Percentiles rank a stretch among this genome's conserved stretches.
phyloP scores from a whole-genome alignment of 2,113 vertebrate genomes.

The Paedocypris sp. region DNA sequence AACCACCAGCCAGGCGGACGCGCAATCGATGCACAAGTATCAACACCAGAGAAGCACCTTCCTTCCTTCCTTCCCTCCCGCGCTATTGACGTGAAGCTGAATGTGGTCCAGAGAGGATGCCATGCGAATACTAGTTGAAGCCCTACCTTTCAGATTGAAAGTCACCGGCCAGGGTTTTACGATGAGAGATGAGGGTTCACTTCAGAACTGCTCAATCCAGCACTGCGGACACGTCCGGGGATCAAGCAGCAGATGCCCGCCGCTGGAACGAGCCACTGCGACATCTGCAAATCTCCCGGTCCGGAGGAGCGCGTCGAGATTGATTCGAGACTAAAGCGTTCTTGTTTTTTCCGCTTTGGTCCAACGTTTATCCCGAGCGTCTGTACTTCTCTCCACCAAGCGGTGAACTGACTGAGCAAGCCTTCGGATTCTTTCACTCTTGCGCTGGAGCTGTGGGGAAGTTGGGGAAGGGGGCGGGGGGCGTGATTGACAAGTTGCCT shows the following conservation, averaged over 20 bases:
- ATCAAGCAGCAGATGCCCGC: slow-evolving; percentile 19
- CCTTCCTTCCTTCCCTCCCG: too few relatives aligned
- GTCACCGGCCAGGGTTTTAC: neutral
- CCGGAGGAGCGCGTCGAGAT: slow-evolving; percentile 3
- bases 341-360: slow-evolving; percentile 2
- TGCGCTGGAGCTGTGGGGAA: neutral
- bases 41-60: neutral
- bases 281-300: slow-evolving; percentile 31
- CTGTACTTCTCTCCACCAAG: slow-evolving; percentile 18
- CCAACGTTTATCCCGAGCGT: slow-evolving; percentile 19
- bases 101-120: neutral
- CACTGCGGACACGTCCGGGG: slow-evolving; percentile 18
- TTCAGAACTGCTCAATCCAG: slow-evolving; percentile 28
- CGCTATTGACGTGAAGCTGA: neutral
- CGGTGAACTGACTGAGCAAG: slow-evolving; percentile 14
- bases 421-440: slow-evolving; percentile 4
- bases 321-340: slow-evolving; percentile 17
- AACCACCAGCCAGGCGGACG: neutral
- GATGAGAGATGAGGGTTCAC: neutral
- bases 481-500: neutral
- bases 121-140: neutral
- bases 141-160: slow-evolving; percentile 22
- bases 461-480: neutral
- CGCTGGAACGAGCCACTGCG: slow-evolving; percentile 24
- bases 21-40: slow-evolving; percentile 1